Conservation (phyloP, 2,888 invertebrate genomes). For the Enoplolaimus lenunculus region DNA sequence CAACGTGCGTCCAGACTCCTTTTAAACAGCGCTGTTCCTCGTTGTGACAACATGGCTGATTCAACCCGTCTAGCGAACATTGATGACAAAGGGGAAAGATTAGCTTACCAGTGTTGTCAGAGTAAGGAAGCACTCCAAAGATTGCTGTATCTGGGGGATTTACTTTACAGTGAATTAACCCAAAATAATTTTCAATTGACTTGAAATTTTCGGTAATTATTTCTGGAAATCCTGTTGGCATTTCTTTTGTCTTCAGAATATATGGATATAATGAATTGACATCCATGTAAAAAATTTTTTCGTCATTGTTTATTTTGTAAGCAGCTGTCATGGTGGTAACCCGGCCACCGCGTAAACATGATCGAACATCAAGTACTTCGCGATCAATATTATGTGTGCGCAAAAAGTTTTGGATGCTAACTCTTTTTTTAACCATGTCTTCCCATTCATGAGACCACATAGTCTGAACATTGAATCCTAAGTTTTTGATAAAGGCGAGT, state of each 20-base stretch:
- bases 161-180: conserved; percentile 2
- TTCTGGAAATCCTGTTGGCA: conserved; percentile 2
- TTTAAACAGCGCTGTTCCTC: background rate
- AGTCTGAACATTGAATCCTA: background rate
- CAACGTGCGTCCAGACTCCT: background rate
- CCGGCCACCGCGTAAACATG: background rate
- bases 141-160: background rate
- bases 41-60: background rate
- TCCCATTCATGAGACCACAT: conserved; percentile 7
- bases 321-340: background rate
- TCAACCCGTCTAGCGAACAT: background rate
- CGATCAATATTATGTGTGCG: background rate
- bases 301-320: background rate
- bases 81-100: background rate
- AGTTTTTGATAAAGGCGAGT: background rate
- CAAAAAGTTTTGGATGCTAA: background rate
- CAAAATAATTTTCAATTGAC: conserved; percentile 14
- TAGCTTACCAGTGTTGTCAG: background rate
- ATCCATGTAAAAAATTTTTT: conserved; percentile 5
- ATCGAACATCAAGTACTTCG: background rate
- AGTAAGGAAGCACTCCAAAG: conserved; percentile 2
- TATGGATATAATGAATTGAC: background rate
- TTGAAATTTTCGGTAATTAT: conserved; percentile 1
- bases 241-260: background rate
- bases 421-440: background rate